A percentile compares a stretch with the other conserved stretches of the same genome.
Conservation (phyloP, 2,797 vertebrate genomes). For the Poecile montanus region DNA sequence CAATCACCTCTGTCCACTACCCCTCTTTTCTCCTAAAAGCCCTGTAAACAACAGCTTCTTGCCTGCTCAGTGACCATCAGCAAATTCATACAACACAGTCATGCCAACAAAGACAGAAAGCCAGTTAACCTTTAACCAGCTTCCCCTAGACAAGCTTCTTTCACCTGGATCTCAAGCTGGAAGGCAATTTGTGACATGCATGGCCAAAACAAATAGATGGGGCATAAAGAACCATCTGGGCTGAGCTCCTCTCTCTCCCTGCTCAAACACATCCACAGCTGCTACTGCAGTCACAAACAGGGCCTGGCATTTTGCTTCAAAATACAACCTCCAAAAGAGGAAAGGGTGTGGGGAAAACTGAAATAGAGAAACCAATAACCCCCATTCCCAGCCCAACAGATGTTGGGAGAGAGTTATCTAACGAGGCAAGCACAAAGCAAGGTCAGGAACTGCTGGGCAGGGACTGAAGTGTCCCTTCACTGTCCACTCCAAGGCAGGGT, state of each 20-base stretch:
- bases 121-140: slow-evolving; percentile 40
- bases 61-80: neutral
- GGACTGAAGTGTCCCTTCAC: neutral
- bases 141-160: neutral
- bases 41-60: neutral
- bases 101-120: neutral
- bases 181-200: neutral
- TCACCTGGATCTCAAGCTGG: neutral
- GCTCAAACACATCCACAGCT: slow-evolving; percentile 51
- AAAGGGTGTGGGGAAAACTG: neutral
- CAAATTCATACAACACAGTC: neutral
- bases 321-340: neutral
- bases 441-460: neutral
- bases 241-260: slow-evolving; percentile 8
- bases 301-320: neutral
- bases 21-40: neutral
- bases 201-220: slow-evolving; percentile 34
- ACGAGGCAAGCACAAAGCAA: neutral
- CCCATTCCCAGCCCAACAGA: neutral
- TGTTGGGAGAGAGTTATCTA: neutral
- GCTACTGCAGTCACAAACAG: neutral
- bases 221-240: slow-evolving; percentile 44
- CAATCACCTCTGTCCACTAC: neutral
- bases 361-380: neutral
- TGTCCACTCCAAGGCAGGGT: neutral